Conservation (phyloP, 2,113 vertebrate genomes). For the Murina feae region DNA sequence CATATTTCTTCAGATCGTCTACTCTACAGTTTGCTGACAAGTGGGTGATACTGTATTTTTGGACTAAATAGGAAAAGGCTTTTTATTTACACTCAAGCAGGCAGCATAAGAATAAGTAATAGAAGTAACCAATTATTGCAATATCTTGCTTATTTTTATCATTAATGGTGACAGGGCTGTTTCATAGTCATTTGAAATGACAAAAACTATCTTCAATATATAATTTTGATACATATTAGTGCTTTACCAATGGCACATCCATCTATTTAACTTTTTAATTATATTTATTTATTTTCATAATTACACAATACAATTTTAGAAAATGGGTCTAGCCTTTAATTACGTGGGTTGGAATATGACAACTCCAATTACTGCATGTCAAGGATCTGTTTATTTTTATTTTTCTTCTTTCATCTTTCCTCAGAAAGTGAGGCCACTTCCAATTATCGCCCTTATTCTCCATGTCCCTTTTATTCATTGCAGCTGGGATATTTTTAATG, state of each 20-base stretch:
- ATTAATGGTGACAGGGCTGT: not conserved
- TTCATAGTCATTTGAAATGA: slow-evolving; percentile 30
- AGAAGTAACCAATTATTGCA: slow-evolving; percentile 35
- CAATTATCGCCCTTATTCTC: not conserved
- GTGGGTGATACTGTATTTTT: slow-evolving; percentile 1
- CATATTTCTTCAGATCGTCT: not conserved
- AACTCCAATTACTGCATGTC: slow-evolving; percentile 40
- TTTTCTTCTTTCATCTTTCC: slow-evolving; percentile 30
- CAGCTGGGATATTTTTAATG: not conserved
- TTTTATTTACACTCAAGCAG: slow-evolving; percentile 21
- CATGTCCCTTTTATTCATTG: not conserved
- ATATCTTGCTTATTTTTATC: slow-evolving; percentile 3
- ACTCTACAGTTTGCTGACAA: not conserved
- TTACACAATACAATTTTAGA: slow-evolving; percentile 41
- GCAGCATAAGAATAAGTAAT: not conserved
- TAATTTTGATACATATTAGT: not conserved
- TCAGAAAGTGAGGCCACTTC: not conserved
- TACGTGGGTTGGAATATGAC: slow-evolving; percentile 11
- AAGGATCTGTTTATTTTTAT: slow-evolving; percentile 25
- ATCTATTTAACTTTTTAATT: slow-evolving; percentile 52
- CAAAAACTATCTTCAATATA: slow-evolving; percentile 18
- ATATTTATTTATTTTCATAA: slow-evolving; percentile 57
- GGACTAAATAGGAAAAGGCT: not conserved
- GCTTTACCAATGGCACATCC: not conserved
- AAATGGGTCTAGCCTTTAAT: slow-evolving; percentile 33